Conservation (phyloP, 2,113 vertebrate genomes). For the Chaetorhynchus papuensis region DNA sequence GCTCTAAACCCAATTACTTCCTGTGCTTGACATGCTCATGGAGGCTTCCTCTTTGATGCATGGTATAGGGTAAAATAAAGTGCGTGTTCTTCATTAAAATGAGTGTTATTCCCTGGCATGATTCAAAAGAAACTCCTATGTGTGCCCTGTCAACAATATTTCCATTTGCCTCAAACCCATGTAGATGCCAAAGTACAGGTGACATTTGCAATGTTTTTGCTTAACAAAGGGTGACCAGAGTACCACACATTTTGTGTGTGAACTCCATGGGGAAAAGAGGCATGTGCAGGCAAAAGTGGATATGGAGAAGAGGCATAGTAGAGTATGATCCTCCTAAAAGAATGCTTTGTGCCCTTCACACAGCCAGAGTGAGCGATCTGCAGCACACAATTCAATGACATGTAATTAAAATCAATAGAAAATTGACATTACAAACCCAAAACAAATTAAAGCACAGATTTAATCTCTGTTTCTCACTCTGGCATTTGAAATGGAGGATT, state of each 20-base stretch:
- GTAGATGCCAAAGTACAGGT: background rate
- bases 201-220: background rate
- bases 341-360: background rate
- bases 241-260: background rate
- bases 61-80: background rate
- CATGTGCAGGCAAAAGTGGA: background rate
- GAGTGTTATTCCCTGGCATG: background rate
- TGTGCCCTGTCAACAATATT: background rate
- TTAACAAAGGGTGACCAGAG: background rate
- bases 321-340: background rate
- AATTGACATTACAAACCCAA: conserved; percentile 2
- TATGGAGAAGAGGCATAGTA: background rate
- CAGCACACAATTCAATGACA: background rate
- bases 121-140: background rate
- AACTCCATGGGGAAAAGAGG: background rate
- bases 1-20: background rate
- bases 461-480: conserved; percentile 37
- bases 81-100: background rate
- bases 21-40: background rate
- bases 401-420: conserved; percentile 47
- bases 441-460: conserved; percentile 34
- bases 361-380: background rate
- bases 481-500: background rate
- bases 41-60: background rate
- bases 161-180: background rate